Percentiles rank a stretch among this genome's conserved stretches.
Evolutionary conservation across 2,113 vertebrate species (phyloP).

Genomic region (Hypomesus transpacificus): DNA sequence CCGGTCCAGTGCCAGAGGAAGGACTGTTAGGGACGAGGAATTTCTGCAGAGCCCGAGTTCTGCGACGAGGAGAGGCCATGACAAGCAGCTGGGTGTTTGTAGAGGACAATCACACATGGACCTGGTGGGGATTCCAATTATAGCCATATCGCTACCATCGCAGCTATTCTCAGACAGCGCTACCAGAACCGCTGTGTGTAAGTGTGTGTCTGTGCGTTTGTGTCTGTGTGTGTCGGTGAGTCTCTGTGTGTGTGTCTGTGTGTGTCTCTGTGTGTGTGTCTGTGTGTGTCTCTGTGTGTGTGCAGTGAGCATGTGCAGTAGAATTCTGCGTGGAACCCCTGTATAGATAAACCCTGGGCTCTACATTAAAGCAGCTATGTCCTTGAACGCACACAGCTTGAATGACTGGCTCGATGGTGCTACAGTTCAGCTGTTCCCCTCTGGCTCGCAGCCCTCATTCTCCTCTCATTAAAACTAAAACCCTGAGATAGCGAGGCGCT

Average conservation of each 20-base stretch:
- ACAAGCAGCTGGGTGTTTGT: not conserved
- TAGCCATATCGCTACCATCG: constrained; percentile 43
- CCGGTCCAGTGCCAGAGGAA: no score
- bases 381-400: constrained; percentile 51
- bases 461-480: constrained; percentile 4
- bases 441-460: not conserved
- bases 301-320: not conserved
- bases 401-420: constrained; percentile 1
- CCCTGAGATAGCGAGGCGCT: not conserved
- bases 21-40: no score
- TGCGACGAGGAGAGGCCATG: no score
- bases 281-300: constrained; percentile 6
- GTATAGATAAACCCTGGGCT: constrained; percentile 28
- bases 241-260: not conserved
- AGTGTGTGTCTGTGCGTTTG: not conserved
- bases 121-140: constrained; percentile 46
- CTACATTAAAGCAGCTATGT: constrained; percentile 53
- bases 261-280: constrained; percentile 12
- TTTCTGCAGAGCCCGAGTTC: no score
- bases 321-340: not conserved
- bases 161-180: constrained; percentile 21
- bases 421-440: not conserved
- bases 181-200: constrained; percentile 3
- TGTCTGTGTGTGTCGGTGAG: constrained; percentile 9
- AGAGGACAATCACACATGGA: not conserved